Percentiles rank a stretch among this genome's conserved stretches.
phyloP scores from a whole-genome alignment of 2,113 vertebrate species.

The Bubalus kerabau region DNA sequence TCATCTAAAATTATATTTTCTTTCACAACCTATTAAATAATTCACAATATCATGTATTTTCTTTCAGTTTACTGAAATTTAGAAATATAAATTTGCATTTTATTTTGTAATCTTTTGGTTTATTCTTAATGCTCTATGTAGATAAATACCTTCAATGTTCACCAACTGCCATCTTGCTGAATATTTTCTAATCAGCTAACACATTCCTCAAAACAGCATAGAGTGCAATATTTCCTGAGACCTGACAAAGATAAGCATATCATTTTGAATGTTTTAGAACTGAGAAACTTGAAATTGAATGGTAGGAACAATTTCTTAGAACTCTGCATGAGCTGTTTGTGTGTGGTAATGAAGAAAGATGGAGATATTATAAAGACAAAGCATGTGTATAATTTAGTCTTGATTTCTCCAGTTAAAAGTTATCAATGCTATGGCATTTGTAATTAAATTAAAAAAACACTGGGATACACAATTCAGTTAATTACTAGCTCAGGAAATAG shows the following conservation, averaged over 20 bases:
- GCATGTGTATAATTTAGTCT: background rate
- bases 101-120: background rate
- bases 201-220: background rate
- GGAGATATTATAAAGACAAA: background rate
- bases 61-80: background rate
- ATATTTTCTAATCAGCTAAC: background rate
- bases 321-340: background rate
- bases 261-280: background rate
- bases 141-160: background rate
- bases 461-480: constrained; percentile 51
- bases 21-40: background rate
- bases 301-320: background rate
- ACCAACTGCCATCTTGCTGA: background rate
- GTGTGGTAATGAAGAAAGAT: background rate
- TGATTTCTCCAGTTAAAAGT: constrained; percentile 50
- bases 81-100: background rate
- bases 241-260: background rate
- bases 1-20: background rate
- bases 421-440: constrained; percentile 38
- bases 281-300: background rate
- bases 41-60: background rate
- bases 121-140: background rate
- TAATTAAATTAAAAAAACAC: constrained; percentile 55
- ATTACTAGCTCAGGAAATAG: constrained; percentile 50
- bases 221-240: background rate